phyloP scores from a whole-genome alignment of 1,140 invertebrate species.

The Macrotrachela quadricornifera region DNA sequence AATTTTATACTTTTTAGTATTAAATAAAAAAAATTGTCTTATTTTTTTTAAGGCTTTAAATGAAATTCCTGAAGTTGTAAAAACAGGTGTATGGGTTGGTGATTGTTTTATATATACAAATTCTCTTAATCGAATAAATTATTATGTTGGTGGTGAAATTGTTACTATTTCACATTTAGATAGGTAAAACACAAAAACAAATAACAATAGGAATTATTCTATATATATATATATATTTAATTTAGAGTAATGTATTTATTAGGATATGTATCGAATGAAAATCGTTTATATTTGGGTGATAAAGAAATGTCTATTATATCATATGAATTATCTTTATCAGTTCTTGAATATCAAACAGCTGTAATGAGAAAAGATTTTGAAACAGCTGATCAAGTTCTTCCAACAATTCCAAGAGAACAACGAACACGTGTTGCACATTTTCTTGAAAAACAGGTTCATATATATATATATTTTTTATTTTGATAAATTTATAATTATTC shows the following conservation, averaged over 20 bases:
- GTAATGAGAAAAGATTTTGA: slow-evolving; percentile 95
- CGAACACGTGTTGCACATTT: slow-evolving; percentile 91
- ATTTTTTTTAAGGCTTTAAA: slow-evolving; percentile 34
- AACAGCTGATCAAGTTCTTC: slow-evolving; percentile 69
- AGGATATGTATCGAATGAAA: slow-evolving; percentile 89
- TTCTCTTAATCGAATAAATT: slow-evolving; percentile 83
- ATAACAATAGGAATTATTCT: not conserved
- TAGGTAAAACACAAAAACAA: slow-evolving; percentile 30
- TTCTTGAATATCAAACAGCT: slow-evolving; percentile 94
- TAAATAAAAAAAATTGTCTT: too few relatives aligned
- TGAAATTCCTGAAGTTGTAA: slow-evolving; percentile 73
- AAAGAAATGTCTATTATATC: slow-evolving; percentile 90
- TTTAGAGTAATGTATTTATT: slow-evolving; percentile 49
- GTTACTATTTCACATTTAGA: slow-evolving; percentile 93
- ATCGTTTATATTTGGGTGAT: slow-evolving; percentile 81
- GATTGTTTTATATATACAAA: slow-evolving; percentile 99
- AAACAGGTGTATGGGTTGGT: slow-evolving; percentile 90
- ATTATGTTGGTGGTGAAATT: slow-evolving; percentile 94
- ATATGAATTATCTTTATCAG: slow-evolving; percentile 55
- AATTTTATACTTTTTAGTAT: too few relatives aligned
- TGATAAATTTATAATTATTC: not conserved
- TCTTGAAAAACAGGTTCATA: slow-evolving; percentile 67
- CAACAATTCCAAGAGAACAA: slow-evolving; percentile 81
- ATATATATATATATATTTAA: not conserved
- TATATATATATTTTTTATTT: not conserved